Evolutionary conservation across 2,888 invertebrate species (phyloP).

Genomic region (Portevinia maculata): DNA sequence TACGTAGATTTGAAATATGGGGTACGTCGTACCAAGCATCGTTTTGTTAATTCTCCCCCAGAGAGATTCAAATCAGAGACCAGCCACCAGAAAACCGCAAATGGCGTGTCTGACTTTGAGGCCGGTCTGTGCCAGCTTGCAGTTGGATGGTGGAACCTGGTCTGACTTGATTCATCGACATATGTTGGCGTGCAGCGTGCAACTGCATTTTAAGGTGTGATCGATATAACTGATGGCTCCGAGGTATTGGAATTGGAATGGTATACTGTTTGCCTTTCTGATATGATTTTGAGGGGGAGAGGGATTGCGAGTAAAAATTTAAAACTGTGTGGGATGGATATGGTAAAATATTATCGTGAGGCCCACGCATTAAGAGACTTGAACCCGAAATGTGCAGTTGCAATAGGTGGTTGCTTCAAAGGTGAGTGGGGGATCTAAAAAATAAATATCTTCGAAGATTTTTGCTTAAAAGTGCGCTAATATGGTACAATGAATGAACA

Average conservation of each 20-base stretch:
- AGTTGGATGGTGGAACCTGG: constrained; percentile 19
- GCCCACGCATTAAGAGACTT: not conserved
- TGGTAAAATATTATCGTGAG: not conserved
- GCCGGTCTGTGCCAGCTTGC: constrained; percentile 39
- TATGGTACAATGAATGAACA: no score
- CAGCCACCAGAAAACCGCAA: constrained; percentile 14
- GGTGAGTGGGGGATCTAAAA: no score
- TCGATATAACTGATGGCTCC: constrained; percentile 62
- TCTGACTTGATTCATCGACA: constrained; percentile 29
- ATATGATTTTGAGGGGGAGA: not conserved
- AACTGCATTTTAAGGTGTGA: constrained; percentile 65
- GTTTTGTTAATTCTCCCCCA: constrained; percentile 56
- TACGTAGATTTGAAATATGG: no score
- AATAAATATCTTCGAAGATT: no score
- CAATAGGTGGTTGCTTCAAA: not conserved
- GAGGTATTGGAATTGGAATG: constrained; percentile 51
- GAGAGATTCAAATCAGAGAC: constrained; percentile 44
- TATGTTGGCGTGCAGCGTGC: constrained; percentile 32
- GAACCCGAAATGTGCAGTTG: not conserved
- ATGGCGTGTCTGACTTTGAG: constrained; percentile 32
- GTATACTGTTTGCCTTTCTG: constrained; percentile 5
- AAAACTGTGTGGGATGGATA: constrained; percentile 5
- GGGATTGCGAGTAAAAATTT: not conserved
- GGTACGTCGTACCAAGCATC: constrained; percentile 44
- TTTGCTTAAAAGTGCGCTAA: no score